A percentile compares a stretch with the other conserved stretches of the same genome.
Conservation (phyloP, 1,140 invertebrate species). For the Aphelinus atriplicis region DNA sequence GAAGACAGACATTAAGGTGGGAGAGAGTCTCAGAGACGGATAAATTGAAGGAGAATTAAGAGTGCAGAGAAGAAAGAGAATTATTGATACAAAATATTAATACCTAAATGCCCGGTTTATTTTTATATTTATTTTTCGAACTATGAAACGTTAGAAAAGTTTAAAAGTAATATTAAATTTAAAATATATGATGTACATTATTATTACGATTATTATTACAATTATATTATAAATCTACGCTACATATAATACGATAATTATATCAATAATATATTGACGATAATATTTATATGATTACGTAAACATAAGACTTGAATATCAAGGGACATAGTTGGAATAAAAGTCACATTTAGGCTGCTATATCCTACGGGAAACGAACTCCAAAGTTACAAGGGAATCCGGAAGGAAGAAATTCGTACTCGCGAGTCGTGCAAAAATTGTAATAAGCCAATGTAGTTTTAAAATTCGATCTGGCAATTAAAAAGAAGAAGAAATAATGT, state of each 20-base stretch:
- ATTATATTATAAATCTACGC: conserved; percentile 43
- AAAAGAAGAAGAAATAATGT: not conserved
- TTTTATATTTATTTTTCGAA: conserved; percentile 70
- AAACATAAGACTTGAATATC: conserved; percentile 36
- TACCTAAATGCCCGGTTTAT: conserved; percentile 69
- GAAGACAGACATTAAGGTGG: too few relatives aligned
- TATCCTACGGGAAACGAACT: conserved; percentile 13
- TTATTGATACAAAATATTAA: conserved; percentile 68
- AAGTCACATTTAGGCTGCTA: conserved; percentile 11
- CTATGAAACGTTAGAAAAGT: conserved; percentile 69
- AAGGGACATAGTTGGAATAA: conserved; percentile 19
- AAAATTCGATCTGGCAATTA: conserved; percentile 21
- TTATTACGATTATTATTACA: conserved; percentile 51
- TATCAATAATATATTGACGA: conserved; percentile 48
- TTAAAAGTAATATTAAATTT: conserved; percentile 66
- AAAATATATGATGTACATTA: conserved; percentile 57
- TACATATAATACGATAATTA: conserved; percentile 45
- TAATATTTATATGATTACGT: conserved; percentile 44
- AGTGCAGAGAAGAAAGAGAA: conserved; percentile 42
- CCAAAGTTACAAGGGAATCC: not conserved
- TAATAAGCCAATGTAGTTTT: conserved; percentile 13
- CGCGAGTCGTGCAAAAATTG: not conserved
- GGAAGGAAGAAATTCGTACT: not conserved
- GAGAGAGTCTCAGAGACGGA: not conserved
- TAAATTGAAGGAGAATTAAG: conserved; percentile 26